A percentile compares a stretch with the other conserved stretches of the same genome.
phyloP scores from a whole-genome alignment of 2,797 vertebrate genomes.

The Karalla daura region DNA sequence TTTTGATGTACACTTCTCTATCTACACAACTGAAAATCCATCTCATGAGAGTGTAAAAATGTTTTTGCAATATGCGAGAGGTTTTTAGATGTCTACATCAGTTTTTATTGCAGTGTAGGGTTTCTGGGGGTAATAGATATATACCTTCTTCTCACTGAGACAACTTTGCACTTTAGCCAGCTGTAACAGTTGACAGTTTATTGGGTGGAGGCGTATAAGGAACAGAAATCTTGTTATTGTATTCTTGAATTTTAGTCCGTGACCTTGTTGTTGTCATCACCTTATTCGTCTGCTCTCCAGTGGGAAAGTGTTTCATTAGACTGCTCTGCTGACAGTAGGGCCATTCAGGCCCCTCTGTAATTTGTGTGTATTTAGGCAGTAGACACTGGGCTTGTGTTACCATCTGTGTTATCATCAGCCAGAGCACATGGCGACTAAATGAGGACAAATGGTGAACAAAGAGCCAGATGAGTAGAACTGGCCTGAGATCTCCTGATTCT shows the following conservation, averaged over 20 bases:
- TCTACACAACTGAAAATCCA: no score
- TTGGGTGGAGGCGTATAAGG: background rate
- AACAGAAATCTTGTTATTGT: slow-evolving; percentile 4
- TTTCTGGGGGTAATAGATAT: no score
- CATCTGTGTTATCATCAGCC: slow-evolving; percentile 34
- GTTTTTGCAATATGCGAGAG: no score
- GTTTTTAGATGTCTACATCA: no score
- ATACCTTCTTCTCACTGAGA: no score
- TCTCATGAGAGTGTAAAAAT: no score
- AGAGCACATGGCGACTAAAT: slow-evolving; percentile 12
- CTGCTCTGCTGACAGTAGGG: background rate
- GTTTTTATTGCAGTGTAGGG: no score
- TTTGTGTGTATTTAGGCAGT: slow-evolving; percentile 6
- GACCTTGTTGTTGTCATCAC: slow-evolving; percentile 2
- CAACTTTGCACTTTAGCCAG: no score
- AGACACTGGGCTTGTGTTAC: slow-evolving; percentile 38
- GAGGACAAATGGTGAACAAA: slow-evolving; percentile 20
- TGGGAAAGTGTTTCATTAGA: slow-evolving; percentile 1
- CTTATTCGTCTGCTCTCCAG: no score
- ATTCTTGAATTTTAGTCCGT: slow-evolving; percentile 8
- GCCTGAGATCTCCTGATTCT: slow-evolving; percentile 3
- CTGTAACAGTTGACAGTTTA: background rate
- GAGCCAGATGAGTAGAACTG: slow-evolving; percentile 18
- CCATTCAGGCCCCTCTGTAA: background rate
- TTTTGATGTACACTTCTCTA: no score